phyloP scores from a whole-genome alignment of 2,797 vertebrate species.

The Lithobates sylvaticus region DNA sequence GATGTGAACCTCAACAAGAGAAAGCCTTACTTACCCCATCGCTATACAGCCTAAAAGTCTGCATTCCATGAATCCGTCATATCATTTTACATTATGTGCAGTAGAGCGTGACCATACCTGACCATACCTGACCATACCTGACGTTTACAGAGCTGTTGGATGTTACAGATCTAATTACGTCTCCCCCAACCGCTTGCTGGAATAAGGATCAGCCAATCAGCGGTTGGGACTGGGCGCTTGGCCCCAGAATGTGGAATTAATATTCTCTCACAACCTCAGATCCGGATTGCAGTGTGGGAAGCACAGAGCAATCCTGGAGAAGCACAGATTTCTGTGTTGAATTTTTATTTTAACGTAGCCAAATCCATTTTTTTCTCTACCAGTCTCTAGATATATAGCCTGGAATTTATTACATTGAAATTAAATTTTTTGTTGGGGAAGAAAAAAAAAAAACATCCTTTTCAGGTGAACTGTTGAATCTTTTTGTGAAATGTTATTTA shows the following conservation, averaged over 20 bases:
- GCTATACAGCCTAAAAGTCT: neutral
- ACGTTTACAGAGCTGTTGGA: neutral
- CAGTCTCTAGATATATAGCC: too few relatives aligned
- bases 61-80: neutral
- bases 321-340: too few relatives aligned
- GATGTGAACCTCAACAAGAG: too few relatives aligned
- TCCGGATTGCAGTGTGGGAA: neutral
- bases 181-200: neutral
- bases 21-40: neutral
- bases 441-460: too few relatives aligned
- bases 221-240: neutral
- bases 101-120: neutral
- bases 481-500: too few relatives aligned
- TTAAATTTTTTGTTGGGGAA: too few relatives aligned
- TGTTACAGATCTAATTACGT: neutral
- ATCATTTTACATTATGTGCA: neutral
- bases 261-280: neutral
- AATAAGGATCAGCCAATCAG: neutral
- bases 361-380: neutral
- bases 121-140: too few relatives aligned
- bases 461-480: too few relatives aligned
- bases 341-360: neutral
- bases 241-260: neutral
- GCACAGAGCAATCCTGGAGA: neutral
- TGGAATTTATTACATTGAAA: too few relatives aligned